Conservation (phyloP, 2,888 invertebrate species). For the Suillia variegata region DNA sequence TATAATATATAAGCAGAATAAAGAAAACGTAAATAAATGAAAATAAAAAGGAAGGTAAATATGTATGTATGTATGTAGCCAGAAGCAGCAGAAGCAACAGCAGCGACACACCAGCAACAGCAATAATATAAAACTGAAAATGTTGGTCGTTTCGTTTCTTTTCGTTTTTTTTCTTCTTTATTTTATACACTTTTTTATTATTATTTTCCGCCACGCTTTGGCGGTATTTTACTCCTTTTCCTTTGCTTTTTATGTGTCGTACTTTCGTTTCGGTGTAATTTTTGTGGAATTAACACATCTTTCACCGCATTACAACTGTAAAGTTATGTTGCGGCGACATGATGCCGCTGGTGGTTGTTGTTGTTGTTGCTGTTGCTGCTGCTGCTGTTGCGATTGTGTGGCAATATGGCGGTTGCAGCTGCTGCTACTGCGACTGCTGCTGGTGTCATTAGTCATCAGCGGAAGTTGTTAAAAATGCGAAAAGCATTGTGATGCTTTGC, state of each 20-base stretch:
- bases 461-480: neutral
- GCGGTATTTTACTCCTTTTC: neutral
- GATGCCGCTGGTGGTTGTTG: neutral
- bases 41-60: no score
- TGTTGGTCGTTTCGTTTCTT: neutral
- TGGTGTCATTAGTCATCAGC: neutral
- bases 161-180: neutral
- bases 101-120: no score
- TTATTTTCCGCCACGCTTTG: no score
- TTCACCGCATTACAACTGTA: slow-evolving; percentile 1
- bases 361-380: neutral
- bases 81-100: neutral
- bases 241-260: neutral
- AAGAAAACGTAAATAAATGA: no score
- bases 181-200: neutral
- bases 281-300: slow-evolving; percentile 4
- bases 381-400: neutral
- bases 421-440: neutral
- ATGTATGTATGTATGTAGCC: no score
- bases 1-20: no score
- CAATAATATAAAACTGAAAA: neutral
- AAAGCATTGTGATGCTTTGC: no score
- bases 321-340: neutral
- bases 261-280: no score
- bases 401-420: neutral